phyloP scores from a whole-genome alignment of 2,113 vertebrate species.

The Myocastor coypus region DNA sequence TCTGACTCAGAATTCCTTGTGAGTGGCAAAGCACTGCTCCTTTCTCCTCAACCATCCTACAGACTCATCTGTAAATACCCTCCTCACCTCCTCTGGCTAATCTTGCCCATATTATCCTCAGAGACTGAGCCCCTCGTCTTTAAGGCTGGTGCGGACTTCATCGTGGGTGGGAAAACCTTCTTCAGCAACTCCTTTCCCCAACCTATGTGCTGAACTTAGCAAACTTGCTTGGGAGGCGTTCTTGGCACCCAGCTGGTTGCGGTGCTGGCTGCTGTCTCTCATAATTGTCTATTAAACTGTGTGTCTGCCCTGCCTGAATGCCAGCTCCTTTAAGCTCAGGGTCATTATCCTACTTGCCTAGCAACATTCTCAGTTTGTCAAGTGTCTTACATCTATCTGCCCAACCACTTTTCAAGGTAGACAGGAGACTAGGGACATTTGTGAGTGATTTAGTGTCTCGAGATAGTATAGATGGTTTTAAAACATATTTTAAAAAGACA shows the following conservation, averaged over 20 bases:
- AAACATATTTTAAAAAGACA: neutral
- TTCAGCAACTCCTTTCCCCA: neutral
- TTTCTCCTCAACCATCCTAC: neutral
- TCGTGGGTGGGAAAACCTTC: neutral
- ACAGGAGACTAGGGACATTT: neutral
- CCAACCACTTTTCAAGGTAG: neutral
- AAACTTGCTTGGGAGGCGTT: neutral
- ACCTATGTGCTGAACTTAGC: neutral
- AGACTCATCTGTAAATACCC: neutral
- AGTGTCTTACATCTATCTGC: neutral
- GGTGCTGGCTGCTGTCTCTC: neutral
- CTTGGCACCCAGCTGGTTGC: neutral
- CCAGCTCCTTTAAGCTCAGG: neutral
- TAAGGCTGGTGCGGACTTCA: neutral
- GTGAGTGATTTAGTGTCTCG: constrained; percentile 22
- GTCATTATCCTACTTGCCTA: constrained; percentile 1
- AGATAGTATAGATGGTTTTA: neutral
- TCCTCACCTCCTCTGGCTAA: neutral
- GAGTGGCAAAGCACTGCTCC: neutral
- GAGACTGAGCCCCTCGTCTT: neutral
- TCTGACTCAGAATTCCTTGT: constrained; percentile 31
- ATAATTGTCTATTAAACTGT: neutral
- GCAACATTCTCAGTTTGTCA: constrained; percentile 17
- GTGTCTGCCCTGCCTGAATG: neutral
- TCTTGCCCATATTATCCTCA: neutral